A percentile compares a stretch with the other conserved stretches of the same genome.
Evolutionary conservation across 2,113 vertebrate genomes (phyloP).

Genomic region (Carassius carassius): DNA sequence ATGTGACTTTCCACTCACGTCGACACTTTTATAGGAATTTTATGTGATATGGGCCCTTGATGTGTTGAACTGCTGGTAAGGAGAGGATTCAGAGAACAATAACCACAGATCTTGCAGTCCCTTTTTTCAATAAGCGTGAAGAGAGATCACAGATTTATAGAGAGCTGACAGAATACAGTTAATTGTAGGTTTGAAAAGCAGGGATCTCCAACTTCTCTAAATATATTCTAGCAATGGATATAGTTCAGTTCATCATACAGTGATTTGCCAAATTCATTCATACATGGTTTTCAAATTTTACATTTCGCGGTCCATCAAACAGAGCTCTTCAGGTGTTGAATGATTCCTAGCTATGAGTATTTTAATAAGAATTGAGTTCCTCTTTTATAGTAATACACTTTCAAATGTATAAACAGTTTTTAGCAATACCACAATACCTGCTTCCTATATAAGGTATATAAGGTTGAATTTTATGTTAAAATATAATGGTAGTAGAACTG

Average conservation of each 20-base stretch:
- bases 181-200: background rate
- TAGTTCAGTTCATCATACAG: background rate
- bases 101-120: background rate
- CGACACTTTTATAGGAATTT: no score
- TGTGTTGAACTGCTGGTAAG: background rate
- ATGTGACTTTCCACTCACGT: no score
- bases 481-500: no score
- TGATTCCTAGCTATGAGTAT: background rate
- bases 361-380: background rate
- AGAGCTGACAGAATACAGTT: background rate
- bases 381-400: background rate
- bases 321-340: background rate
- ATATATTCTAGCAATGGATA: background rate
- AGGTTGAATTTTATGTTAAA: no score
- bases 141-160: background rate
- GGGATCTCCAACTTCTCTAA: background rate
- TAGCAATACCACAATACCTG: background rate
- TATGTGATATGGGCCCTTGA: background rate
- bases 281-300: background rate
- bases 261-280: background rate
- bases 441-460: background rate
- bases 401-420: background rate
- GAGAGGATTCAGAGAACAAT: background rate
- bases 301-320: background rate
- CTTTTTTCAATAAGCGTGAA: background rate